These are phyloP conservation scores for Nematolebias whitei DNA, from an alignment of 2,113 vertebrate genomes.

Conservation along the genomic window DNA sequence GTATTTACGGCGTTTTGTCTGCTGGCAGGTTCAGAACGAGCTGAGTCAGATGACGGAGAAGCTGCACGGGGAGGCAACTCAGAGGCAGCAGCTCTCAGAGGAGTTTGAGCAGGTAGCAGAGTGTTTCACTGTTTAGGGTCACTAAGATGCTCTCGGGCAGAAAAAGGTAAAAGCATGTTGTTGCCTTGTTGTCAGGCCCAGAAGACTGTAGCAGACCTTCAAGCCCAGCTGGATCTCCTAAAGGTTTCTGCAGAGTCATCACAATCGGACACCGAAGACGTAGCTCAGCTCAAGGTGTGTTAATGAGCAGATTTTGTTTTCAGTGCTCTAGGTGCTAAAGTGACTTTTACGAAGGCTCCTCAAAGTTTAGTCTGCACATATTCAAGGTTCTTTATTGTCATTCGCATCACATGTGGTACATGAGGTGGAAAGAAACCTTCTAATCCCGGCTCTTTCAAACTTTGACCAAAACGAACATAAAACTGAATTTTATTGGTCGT, in stretches of 20 bases:
- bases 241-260: constrained; percentile 67
- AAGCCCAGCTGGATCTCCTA: constrained; percentile 87
- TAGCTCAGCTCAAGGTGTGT: constrained; percentile 86
- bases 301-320: neutral
- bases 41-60: constrained; percentile 77
- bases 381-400: too few relatives aligned
- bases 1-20: constrained; percentile 24
- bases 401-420: too few relatives aligned
- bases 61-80: constrained; percentile 77
- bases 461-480: too few relatives aligned
- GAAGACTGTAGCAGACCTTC: constrained; percentile 79
- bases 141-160: too few relatives aligned
- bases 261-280: constrained; percentile 76
- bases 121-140: neutral
- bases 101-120: constrained; percentile 85
- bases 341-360: too few relatives aligned
- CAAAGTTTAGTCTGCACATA: too few relatives aligned
- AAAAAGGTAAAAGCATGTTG: neutral
- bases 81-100: constrained; percentile 77
- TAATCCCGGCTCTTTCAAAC: too few relatives aligned
- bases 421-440: too few relatives aligned
- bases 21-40: constrained; percentile 80
- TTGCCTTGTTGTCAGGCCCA: constrained; percentile 78
- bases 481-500: too few relatives aligned
- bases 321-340: neutral